These are phyloP conservation scores for Danio kyathit DNA, from an alignment of 2,797 vertebrate species.

Conservation along the genomic window DNA sequence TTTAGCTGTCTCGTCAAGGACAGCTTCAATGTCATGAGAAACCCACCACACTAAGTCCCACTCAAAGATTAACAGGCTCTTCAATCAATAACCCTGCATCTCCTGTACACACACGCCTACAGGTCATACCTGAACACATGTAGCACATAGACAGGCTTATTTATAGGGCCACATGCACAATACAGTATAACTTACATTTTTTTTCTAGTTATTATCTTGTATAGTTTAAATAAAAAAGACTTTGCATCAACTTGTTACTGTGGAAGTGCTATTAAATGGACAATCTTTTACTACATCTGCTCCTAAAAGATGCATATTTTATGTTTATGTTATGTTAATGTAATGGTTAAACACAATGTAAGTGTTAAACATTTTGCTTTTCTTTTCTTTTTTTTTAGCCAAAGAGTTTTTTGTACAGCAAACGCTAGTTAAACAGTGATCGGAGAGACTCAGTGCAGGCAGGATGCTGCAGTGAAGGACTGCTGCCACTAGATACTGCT, in stretches of 20 bases:
- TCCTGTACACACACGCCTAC: slow-evolving; percentile 53
- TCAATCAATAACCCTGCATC: slow-evolving; percentile 66
- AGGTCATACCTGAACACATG: slow-evolving; percentile 26
- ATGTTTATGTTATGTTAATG: background rate
- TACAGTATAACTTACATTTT: background rate
- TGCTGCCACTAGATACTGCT: slow-evolving; percentile 71
- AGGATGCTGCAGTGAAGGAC: slow-evolving; percentile 56
- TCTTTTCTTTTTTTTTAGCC: background rate
- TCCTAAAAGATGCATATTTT: background rate
- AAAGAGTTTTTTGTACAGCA: background rate
- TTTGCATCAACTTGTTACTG: background rate
- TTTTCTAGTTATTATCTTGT: background rate
- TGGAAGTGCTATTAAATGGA: background rate
- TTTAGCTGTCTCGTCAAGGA: slow-evolving; percentile 58
- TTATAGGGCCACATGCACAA: no score
- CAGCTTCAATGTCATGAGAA: slow-evolving; percentile 60
- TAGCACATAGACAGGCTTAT: background rate
- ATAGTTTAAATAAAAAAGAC: no score
- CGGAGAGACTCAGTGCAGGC: slow-evolving; percentile 1
- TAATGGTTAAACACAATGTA: background rate
- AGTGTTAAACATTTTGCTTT: background rate
- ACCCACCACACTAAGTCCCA: slow-evolving; percentile 47
- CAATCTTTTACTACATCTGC: background rate
- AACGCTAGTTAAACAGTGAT: background rate
- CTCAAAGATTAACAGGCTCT: slow-evolving; percentile 67